A percentile compares a stretch with the other conserved stretches of the same genome.
phyloP scores from a whole-genome alignment of 2,113 vertebrate genomes.

The Lamprologus tigripictilis region DNA sequence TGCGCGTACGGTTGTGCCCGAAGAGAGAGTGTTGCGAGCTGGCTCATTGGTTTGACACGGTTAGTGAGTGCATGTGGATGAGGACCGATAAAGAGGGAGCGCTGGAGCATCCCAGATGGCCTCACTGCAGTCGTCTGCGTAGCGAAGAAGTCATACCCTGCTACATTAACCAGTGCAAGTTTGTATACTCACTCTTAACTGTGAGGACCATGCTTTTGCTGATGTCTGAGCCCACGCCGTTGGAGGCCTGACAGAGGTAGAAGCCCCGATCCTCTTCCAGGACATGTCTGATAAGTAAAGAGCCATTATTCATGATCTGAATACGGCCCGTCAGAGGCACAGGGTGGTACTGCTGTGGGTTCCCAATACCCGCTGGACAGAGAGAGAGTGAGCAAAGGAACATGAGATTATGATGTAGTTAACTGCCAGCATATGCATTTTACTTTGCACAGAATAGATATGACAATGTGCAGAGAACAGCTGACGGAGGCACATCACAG shows the following conservation, averaged over 20 bases:
- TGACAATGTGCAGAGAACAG: not conserved
- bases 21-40: not conserved
- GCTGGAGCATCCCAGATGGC: not conserved
- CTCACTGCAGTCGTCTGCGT: not conserved
- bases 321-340: conserved; percentile 94
- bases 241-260: conserved; percentile 98
- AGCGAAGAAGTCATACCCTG: not conserved
- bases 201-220: conserved; percentile 99
- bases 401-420: not conserved
- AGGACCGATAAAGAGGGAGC: conserved; percentile 13
- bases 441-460: not conserved
- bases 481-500: not conserved
- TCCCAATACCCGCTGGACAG: conserved; percentile 79
- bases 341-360: conserved; percentile 96
- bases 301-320: conserved; percentile 95
- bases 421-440: not conserved
- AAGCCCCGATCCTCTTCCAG: conserved; percentile 96
- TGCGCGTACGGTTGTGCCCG: not conserved
- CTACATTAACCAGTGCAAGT: not conserved
- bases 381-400: not conserved
- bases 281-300: conserved; percentile 92
- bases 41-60: conserved; percentile 32
- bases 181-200: conserved; percentile 86
- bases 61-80: not conserved
- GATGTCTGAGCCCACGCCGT: conserved; percentile 96